A percentile compares a stretch with the other conserved stretches of the same genome.
phyloP scores from a whole-genome alignment of 1,140 invertebrate species.

The Heliconius eleuchia region DNA sequence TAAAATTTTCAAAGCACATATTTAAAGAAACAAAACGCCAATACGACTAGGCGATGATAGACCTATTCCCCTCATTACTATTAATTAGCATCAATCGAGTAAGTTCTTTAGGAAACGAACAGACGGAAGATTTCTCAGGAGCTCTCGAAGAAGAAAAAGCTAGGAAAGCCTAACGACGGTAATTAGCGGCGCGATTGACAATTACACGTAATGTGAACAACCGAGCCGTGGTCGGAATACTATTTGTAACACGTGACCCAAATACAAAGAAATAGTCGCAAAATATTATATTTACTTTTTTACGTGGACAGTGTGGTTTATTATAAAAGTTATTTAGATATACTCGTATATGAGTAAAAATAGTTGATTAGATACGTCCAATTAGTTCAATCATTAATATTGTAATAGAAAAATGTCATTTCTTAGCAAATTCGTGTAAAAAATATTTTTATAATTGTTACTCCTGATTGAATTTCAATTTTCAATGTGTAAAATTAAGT shows the following conservation, averaged over 20 bases:
- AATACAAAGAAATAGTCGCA: conserved; percentile 16
- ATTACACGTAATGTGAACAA: conserved; percentile 27
- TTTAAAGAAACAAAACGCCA: neutral
- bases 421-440: no score
- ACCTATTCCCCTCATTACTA: conserved; percentile 33
- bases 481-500: no score
- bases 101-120: conserved; percentile 28
- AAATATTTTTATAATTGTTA: no score
- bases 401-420: no score
- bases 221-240: neutral
- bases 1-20: no score
- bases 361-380: no score
- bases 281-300: neutral
- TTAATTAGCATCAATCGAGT: conserved; percentile 31
- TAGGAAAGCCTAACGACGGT: conserved; percentile 24
- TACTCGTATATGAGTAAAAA: no score
- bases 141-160: conserved; percentile 33
- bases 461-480: no score
- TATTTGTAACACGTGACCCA: conserved; percentile 30
- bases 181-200: conserved; percentile 47
- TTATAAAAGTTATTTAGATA: no score
- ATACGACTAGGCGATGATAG: conserved; percentile 4
- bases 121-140: conserved; percentile 20
- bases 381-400: no score
- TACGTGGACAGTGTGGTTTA: neutral